A percentile compares a stretch with the other conserved stretches of the same genome.
Evolutionary conservation across 2,113 vertebrate genomes (phyloP).

Genomic region (Cricetomys ansorgei): DNA sequence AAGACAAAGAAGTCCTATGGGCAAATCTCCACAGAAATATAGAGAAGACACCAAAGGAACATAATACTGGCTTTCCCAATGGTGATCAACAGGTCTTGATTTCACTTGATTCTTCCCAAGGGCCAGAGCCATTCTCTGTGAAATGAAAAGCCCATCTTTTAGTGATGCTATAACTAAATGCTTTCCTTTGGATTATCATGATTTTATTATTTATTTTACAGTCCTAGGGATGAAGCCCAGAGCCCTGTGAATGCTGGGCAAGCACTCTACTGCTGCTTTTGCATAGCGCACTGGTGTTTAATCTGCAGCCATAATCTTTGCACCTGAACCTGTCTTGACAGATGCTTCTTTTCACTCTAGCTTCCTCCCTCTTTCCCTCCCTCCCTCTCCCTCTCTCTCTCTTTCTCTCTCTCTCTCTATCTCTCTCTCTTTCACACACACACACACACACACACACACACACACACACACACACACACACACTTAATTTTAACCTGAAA

Average conservation of each 20-base stretch:
- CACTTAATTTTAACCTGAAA: neutral
- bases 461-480: neutral
- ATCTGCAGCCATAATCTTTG: neutral
- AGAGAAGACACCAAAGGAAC: constrained; percentile 5
- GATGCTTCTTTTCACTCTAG: neutral
- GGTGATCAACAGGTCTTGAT: neutral
- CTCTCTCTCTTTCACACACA: too few relatives aligned
- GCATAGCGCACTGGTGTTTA: neutral
- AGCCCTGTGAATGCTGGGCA: neutral
- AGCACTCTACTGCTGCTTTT: neutral
- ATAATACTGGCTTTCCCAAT: neutral
- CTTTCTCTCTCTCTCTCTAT: too few relatives aligned
- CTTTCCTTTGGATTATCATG: neutral
- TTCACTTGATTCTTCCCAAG: neutral
- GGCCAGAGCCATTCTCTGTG: neutral
- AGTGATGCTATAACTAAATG: neutral
- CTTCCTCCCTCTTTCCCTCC: too few relatives aligned
- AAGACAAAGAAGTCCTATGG: neutral
- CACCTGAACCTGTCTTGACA: neutral
- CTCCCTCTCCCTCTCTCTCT: too few relatives aligned
- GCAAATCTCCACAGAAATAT: neutral
- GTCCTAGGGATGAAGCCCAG: neutral
- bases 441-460: neutral
- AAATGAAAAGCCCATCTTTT: neutral
- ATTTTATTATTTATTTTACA: neutral